A percentile compares a stretch with the other conserved stretches of the same genome.
These are phyloP conservation scores for Lamprotornis superbus DNA, from an alignment of 2,113 vertebrate species.

Conservation along the genomic window DNA sequence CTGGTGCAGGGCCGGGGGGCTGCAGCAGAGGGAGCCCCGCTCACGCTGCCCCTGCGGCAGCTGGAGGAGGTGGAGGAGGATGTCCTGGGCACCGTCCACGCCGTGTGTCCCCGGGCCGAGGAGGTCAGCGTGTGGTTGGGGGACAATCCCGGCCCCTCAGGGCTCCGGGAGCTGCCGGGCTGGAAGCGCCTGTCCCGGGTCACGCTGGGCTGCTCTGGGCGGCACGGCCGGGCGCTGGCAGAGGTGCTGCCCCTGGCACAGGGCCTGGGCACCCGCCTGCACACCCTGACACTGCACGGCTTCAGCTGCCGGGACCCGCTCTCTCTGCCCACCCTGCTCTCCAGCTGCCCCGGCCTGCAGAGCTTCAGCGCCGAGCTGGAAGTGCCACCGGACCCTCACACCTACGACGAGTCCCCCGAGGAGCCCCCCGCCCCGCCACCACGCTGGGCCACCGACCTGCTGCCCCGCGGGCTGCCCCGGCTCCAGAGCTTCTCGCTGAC, in stretches of 20 bases:
- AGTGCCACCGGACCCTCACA: accelerated
- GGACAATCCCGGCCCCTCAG: accelerated
- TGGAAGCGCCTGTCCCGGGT: slow-evolving; percentile 27
- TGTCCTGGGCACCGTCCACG: accelerated
- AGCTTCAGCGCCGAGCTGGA: neutral
- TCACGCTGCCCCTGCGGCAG: slow-evolving; percentile 3
- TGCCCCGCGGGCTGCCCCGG: neutral
- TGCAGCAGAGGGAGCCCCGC: accelerated
- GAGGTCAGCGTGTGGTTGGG: neutral
- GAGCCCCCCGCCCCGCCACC: accelerated
- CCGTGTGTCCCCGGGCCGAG: neutral
- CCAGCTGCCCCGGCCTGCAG: neutral
- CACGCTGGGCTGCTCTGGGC: neutral
- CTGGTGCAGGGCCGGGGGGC: neutral
- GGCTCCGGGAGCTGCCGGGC: neutral
- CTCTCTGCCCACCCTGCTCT: neutral
- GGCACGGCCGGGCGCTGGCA: neutral
- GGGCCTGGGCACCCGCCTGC: neutral
- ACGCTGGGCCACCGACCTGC: neutral
- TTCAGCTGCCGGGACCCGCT: neutral
- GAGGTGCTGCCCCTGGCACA: neutral
- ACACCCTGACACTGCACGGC: slow-evolving; percentile 38
- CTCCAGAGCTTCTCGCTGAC: slow-evolving; percentile 39
- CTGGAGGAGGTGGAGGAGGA: slow-evolving; percentile 38
- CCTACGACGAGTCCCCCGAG: neutral